Percentiles rank a stretch among this genome's conserved stretches.
These are phyloP conservation scores for Alaudala cheleensis DNA, from an alignment of 2,113 vertebrate species.

Conservation along the genomic window DNA sequence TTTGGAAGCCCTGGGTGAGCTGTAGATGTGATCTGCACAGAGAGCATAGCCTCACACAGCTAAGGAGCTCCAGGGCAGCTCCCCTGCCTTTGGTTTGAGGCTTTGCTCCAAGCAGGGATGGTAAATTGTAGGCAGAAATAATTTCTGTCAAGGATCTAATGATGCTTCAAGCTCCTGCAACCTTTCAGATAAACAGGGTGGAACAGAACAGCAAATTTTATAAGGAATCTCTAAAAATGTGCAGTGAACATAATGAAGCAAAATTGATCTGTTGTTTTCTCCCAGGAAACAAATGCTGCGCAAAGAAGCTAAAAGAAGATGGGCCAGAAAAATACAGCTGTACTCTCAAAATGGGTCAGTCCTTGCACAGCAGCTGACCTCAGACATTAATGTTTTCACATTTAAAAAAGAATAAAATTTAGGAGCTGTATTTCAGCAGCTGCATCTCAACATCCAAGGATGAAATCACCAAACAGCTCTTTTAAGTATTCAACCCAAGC, in stretches of 20 bases:
- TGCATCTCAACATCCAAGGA: not conserved
- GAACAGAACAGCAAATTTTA: not conserved
- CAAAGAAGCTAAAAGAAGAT: not conserved
- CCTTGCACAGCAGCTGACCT: not conserved
- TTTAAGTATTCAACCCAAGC: not conserved
- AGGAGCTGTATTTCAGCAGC: not conserved
- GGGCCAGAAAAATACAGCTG: not conserved
- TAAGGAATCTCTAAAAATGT: not conserved
- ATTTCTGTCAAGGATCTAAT: not conserved
- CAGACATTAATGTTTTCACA: not conserved
- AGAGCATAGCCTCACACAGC: not conserved
- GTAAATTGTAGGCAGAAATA: slow-evolving; percentile 1
- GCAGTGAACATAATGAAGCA: not conserved
- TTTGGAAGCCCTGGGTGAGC: not conserved
- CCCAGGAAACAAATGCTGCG: not conserved
- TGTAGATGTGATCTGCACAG: not conserved
- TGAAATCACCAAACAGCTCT: not conserved
- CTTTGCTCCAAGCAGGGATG: not conserved
- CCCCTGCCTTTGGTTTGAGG: slow-evolving; percentile 6
- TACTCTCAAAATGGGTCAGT: not conserved
- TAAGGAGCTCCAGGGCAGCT: slow-evolving; percentile 36
- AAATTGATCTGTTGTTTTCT: slow-evolving; percentile 41
- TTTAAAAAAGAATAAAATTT: not conserved
- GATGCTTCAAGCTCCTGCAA: slow-evolving; percentile 20
- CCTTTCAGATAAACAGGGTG: not conserved